Percentiles rank a stretch among this genome's conserved stretches.
Evolutionary conservation across 2,888 invertebrate genomes (phyloP).

Genomic region (Synanthedon myopaeformis): DNA sequence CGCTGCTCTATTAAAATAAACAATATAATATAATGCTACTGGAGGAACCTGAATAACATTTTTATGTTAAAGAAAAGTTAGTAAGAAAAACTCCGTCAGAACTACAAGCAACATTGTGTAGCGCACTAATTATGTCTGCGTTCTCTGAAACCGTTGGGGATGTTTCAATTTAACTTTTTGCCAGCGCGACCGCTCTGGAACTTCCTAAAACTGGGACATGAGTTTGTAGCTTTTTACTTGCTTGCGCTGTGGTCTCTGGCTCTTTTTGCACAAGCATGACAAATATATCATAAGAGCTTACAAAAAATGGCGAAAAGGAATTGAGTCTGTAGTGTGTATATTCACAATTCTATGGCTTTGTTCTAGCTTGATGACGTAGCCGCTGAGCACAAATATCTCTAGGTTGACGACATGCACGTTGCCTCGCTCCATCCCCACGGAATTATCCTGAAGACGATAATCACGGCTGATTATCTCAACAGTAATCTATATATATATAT

Average conservation of each 20-base stretch:
- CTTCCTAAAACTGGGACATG: slow-evolving; percentile 2
- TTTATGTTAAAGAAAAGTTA: background rate
- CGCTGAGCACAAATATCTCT: slow-evolving; percentile 94
- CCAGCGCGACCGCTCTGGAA: slow-evolving; percentile 8
- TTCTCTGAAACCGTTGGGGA: slow-evolving; percentile 11
- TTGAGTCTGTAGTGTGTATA: slow-evolving; percentile 20
- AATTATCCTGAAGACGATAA: slow-evolving; percentile 79
- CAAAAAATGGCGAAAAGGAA: too few relatives aligned
- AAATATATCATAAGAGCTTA: too few relatives aligned
- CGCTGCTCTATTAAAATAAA: too few relatives aligned
- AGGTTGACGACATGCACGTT: slow-evolving; percentile 98
- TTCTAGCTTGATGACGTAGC: slow-evolving; percentile 99
- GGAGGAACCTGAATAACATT: background rate
- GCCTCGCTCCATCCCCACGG: slow-evolving; percentile 97
- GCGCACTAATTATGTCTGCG: slow-evolving; percentile 3
- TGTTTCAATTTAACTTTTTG: slow-evolving; percentile 54
- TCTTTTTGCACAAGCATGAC: too few relatives aligned
- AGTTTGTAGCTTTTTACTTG: background rate
- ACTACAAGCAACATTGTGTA: background rate
- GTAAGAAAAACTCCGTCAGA: background rate
- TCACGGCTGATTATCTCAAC: background rate
- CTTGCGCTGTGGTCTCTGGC: background rate
- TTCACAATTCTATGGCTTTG: slow-evolving; percentile 99
- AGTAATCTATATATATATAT: too few relatives aligned
- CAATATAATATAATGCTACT: too few relatives aligned